A percentile compares a stretch with the other conserved stretches of the same genome.
These are phyloP conservation scores for Amphimedon queenslandica DNA, from an alignment of 37 sponge, comb jelly and placozoan genomes.

Conservation along the genomic window DNA sequence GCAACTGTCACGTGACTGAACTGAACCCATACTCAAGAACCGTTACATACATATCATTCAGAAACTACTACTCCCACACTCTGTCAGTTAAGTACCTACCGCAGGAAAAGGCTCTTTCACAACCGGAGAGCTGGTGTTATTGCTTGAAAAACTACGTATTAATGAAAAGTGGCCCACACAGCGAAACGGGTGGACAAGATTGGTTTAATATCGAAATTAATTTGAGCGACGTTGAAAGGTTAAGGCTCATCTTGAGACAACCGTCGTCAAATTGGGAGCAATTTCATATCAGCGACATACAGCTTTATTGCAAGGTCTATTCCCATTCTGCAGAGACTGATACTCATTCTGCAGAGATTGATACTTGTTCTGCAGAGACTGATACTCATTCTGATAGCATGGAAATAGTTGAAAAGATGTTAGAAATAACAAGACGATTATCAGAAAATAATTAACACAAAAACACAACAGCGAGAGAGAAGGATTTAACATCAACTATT, in stretches of 20 bases:
- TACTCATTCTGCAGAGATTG: neutral
- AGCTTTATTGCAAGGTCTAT: neutral
- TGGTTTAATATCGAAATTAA: neutral
- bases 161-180: conserved; percentile 24
- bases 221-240: neutral
- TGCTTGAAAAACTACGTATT: conserved; percentile 1
- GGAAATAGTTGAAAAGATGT: neutral
- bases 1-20: too few species aligned
- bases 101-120: too few species aligned
- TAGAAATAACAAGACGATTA: neutral
- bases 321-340: neutral
- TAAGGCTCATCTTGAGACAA: conserved; percentile 28
- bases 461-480: too few species aligned
- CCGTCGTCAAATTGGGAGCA: conserved; percentile 35
- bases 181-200: conserved; percentile 9
- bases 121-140: neutral
- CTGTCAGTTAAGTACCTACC: conserved; percentile 4
- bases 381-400: neutral
- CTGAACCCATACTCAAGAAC: too few species aligned
- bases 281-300: conserved; percentile 9
- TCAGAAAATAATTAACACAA: neutral
- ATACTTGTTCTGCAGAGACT: neutral
- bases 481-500: too few species aligned
- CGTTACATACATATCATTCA: conserved; percentile 5
- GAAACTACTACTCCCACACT: conserved; percentile 29